Conservation (phyloP, 1,140 invertebrate genomes). For the Pseudomyrmex gracilis region DNA sequence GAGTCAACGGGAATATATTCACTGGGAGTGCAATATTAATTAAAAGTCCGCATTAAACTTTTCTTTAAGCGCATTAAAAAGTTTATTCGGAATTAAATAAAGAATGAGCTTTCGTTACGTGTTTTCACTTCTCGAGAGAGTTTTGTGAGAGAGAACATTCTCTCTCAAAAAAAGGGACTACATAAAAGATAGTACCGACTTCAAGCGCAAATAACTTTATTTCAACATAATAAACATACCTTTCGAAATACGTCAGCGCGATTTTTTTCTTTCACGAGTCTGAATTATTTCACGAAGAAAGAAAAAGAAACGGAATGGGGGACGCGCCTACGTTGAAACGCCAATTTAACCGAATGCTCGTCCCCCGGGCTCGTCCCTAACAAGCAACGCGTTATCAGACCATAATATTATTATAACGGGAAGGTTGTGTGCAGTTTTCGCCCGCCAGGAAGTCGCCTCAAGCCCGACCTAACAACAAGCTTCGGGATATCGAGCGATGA, state of each 20-base stretch:
- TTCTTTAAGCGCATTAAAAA: constrained; percentile 17
- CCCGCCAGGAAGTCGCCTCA: constrained; percentile 65
- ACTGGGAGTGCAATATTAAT: not conserved
- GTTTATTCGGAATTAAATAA: not conserved
- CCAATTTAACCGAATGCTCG: constrained; percentile 23
- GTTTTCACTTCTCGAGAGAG: constrained; percentile 1
- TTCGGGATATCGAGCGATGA: constrained; percentile 72
- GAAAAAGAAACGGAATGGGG: not conserved
- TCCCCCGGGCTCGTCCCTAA: constrained; percentile 2
- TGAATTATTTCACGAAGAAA: not conserved
- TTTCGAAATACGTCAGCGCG: not conserved
- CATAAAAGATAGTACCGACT: too few species aligned
- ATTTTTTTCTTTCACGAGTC: constrained; percentile 1
- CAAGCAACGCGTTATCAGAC: not conserved
- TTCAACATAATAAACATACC: not conserved
- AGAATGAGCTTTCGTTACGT: constrained; percentile 1
- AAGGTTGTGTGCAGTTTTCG: constrained; percentile 19
- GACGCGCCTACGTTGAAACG: not conserved
- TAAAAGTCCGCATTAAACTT: constrained; percentile 26
- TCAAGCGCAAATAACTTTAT: too few species aligned
- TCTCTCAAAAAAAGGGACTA: too few species aligned
- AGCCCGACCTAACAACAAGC: constrained; percentile 70
- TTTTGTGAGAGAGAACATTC: not conserved
- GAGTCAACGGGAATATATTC: too few species aligned
- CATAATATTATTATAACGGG: not conserved